Base-by-base conservation (phyloP, 2,888 invertebrate species). In the Smittia aterrima region DNA sequence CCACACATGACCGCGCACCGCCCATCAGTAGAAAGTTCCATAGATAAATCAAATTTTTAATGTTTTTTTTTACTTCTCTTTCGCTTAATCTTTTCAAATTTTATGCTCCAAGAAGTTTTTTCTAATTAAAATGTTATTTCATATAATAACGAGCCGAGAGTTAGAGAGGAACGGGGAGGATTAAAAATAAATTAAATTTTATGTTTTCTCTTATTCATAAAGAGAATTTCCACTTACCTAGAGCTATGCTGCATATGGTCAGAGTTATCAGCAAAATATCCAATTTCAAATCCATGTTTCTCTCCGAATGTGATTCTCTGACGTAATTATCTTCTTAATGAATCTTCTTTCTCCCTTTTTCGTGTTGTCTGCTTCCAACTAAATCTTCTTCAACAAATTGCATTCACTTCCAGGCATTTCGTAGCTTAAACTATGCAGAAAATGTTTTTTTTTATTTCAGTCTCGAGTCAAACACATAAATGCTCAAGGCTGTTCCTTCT, bases 161-260 rank as follows among this genome's bases (percentile, higher is more conserved):
- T 16, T 2, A 47, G 25, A 66, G 66, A 4, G 13, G n/a, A 24
- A 24, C 22, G 24, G 54, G 72, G 70, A 70, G 72, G 72, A 72
- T 72, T 72, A 72, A 72, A 72, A 72, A 72, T 72, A 72, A 72
- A 72, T 72, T 72, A 72, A 72, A 38, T 53, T 70, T 67, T 47
- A 58, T 22, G 4, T 58, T 64, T 22, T 27, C 58, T 18, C 3
- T 13, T 18, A 11, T 11, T 58, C 64, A 27, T n/a, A 27, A 64
- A 64, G 54, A n/a, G 40, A 38, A 27, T 54, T 54, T 22, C 22
- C 20, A 72, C 72, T 24, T 72, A 72, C 72, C 72, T 38, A 62
- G 18, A 38, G n/a, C 62, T 47, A 16, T 13, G 32, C 40, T 54
- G 62, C 58, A 72, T 13, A 40, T 27, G 32, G 62, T 38, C 72